Conservation (phyloP, 2,888 invertebrate species). For the Zhuqinia jingwanae region DNA sequence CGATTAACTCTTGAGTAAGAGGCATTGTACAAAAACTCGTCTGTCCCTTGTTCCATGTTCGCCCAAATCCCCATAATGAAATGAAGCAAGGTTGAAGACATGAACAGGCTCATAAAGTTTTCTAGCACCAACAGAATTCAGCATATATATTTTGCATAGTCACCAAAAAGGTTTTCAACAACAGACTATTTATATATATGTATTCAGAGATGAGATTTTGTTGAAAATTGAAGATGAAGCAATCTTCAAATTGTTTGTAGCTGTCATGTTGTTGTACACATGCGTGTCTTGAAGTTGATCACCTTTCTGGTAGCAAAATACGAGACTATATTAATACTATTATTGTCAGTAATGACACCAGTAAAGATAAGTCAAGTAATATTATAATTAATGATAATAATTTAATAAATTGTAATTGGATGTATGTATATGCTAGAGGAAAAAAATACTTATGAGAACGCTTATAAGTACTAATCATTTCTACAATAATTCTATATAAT, state of each 20-base stretch:
- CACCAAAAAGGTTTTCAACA: constrained; percentile 1
- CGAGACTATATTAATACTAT: constrained; percentile 42
- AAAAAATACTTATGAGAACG: too few species aligned
- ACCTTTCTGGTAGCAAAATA: constrained; percentile 26
- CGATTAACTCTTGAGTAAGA: constrained; percentile 15
- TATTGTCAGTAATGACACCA: constrained; percentile 41
- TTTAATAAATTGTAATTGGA: neutral
- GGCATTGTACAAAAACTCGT: constrained; percentile 68
- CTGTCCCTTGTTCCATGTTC: constrained; percentile 4
- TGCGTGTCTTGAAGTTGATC: constrained; percentile 1
- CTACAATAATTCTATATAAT: too few species aligned
- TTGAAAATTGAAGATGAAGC: neutral
- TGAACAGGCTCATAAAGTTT: constrained; percentile 34
- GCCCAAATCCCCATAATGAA: neutral
- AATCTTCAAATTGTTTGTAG: neutral
- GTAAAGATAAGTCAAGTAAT: constrained; percentile 30
- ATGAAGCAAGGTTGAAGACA: neutral
- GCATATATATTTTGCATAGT: constrained; percentile 37
- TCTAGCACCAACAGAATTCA: constrained; percentile 73
- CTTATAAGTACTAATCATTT: too few species aligned
- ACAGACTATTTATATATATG: too few species aligned
- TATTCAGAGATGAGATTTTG: neutral
- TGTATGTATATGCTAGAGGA: neutral
- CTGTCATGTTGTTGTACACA: neutral
- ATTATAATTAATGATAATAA: neutral